Conservation (phyloP, 2,797 vertebrate genomes). For the Capromys pilorides region DNA sequence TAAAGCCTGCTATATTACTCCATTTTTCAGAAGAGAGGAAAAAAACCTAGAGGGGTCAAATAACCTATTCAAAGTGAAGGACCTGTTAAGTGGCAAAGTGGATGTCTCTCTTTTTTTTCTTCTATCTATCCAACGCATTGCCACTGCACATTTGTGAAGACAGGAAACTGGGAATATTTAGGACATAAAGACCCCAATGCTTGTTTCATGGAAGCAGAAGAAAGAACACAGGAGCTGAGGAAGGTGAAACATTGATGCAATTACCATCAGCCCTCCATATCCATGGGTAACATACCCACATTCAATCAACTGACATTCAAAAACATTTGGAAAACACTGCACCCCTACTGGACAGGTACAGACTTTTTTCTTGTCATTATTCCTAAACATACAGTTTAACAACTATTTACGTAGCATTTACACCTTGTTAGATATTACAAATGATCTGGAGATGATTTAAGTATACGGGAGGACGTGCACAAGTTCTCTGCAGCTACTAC, state of each 20-base stretch:
- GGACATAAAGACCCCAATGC: neutral
- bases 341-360: neutral
- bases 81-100: neutral
- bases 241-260: neutral
- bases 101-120: neutral
- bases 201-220: accelerated
- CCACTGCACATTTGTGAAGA: neutral
- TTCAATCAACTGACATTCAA: neutral
- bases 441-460: neutral
- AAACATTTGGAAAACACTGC: neutral
- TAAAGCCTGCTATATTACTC: neutral
- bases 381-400: neutral
- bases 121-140: neutral
- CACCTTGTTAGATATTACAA: neutral
- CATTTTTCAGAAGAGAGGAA: neutral
- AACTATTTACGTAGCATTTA: neutral
- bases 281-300: neutral
- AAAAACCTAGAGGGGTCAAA: neutral
- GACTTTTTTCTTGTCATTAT: neutral
- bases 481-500: neutral
- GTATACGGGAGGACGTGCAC: no score
- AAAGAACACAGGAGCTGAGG: neutral
- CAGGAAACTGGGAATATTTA: neutral
- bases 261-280: neutral
- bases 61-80: neutral